Evolutionary conservation across 2,797 vertebrate genomes (phyloP).

Genomic region (Clarias pachynema): DNA sequence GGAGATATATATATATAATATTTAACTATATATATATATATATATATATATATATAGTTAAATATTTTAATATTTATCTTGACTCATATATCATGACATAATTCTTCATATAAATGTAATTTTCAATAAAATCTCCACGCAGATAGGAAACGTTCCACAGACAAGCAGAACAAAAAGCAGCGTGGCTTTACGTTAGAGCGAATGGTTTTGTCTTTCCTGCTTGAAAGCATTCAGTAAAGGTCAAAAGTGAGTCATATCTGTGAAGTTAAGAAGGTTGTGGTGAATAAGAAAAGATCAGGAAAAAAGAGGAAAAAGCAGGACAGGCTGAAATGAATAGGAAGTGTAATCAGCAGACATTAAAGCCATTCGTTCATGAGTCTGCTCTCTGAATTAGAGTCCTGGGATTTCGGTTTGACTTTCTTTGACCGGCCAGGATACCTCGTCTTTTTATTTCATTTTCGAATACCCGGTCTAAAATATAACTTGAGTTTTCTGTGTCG

Average conservation of each 20-base stretch:
- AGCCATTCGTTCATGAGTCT: conserved; percentile 25
- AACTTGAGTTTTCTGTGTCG: not conserved
- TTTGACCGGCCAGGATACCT: conserved; percentile 2
- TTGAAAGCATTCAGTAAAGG: conserved; percentile 11
- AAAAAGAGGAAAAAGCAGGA: not conserved
- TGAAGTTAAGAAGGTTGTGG: not conserved
- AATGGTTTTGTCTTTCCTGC: not conserved
- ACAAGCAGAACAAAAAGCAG: not conserved
- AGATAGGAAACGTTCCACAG: not conserved
- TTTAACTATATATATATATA: too few species aligned
- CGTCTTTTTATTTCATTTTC: conserved; percentile 6
- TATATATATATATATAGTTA: too few species aligned
- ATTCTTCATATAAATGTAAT: not conserved
- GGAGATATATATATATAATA: too few species aligned
- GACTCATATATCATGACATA: too few species aligned
- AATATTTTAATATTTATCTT: not conserved
- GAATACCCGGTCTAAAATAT: not conserved
- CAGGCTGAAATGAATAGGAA: conserved; percentile 36
- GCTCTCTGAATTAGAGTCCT: conserved; percentile 28
- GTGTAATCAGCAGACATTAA: conserved; percentile 41
- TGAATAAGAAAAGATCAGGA: not conserved
- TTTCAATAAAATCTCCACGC: not conserved
- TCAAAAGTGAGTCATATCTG: conserved; percentile 25
- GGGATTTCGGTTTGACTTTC: conserved; percentile 18
- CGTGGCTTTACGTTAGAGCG: not conserved